Evolutionary conservation across 2,888 invertebrate genomes (phyloP).

Genomic region (Portevinia maculata): DNA sequence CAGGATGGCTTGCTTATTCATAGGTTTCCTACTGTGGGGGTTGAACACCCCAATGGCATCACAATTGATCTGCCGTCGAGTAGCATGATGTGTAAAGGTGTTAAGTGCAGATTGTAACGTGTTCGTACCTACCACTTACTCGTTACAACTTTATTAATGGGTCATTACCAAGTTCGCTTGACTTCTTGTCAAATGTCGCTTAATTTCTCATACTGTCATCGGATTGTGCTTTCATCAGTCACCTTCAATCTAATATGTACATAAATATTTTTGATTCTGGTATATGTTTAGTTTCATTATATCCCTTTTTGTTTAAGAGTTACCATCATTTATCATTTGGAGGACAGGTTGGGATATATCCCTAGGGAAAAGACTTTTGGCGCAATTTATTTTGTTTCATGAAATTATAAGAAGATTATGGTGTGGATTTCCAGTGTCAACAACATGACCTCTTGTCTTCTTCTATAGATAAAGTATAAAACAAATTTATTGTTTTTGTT

Average conservation of each 20-base stretch:
- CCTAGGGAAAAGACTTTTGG: constrained; percentile 6
- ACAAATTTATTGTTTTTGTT: constrained; percentile 5
- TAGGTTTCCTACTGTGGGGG: too few species aligned
- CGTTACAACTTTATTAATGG: not conserved
- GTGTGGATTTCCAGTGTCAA: constrained; percentile 44
- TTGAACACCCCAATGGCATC: too few species aligned
- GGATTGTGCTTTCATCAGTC: constrained; percentile 19
- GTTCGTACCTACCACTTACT: not conserved
- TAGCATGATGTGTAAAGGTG: too few species aligned
- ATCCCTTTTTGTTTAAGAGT: not conserved
- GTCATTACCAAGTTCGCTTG: not conserved
- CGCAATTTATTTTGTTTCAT: constrained; percentile 9
- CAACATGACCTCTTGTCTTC: constrained; percentile 32
- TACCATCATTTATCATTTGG: constrained; percentile 44
- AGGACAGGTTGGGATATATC: constrained; percentile 15
- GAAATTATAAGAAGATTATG: constrained; percentile 37
- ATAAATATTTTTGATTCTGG: not conserved
- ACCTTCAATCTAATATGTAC: not conserved
- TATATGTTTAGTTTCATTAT: constrained; percentile 23
- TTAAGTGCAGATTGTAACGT: too few species aligned
- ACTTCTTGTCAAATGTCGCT: constrained; percentile 1
- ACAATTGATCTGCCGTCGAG: too few species aligned
- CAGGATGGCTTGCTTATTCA: too few species aligned
- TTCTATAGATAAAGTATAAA: not conserved
- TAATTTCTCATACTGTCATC: constrained; percentile 6